Conservation (phyloP, 2,113 vertebrate species). For the Girardinichthys multiradiatus region DNA sequence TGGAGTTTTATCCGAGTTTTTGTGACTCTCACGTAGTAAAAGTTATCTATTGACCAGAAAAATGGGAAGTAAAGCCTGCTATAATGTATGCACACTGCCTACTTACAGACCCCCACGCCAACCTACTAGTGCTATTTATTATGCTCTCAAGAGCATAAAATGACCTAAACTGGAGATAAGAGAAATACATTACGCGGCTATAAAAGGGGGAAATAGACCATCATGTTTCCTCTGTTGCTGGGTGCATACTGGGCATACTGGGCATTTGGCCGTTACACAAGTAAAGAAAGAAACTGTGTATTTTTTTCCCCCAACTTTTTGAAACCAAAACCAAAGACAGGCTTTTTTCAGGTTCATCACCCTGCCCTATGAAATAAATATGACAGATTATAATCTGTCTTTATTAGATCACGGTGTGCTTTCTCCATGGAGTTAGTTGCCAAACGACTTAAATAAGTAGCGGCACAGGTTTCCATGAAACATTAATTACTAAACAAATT, state of each 20-base stretch:
- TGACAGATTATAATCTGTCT: constrained; percentile 34
- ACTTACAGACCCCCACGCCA: too few species aligned
- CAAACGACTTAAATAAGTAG: constrained; percentile 21
- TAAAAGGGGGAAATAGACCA: constrained; percentile 13
- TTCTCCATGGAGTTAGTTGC: constrained; percentile 30
- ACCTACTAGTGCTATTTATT: background rate
- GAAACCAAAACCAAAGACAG: too few species aligned
- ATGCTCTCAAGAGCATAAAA: constrained; percentile 12
- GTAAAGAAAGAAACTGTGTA: background rate
- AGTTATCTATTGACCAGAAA: too few species aligned
- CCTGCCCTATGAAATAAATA: constrained; percentile 7
- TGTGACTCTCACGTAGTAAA: too few species aligned
- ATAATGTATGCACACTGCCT: too few species aligned
- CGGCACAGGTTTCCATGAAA: constrained; percentile 13
- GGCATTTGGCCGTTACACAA: background rate
- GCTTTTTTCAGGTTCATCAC: background rate
- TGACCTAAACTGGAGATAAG: constrained; percentile 64
- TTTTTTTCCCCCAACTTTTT: background rate
- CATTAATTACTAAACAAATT: constrained; percentile 27
- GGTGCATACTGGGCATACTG: background rate
- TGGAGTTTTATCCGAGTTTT: too few species aligned
- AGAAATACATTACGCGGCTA: constrained; percentile 44
- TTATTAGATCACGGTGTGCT: constrained; percentile 8
- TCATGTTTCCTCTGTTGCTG: constrained; percentile 8
- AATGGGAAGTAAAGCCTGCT: too few species aligned